phyloP scores from a whole-genome alignment of 1,140 invertebrate species.

The Micrasema longulum region DNA sequence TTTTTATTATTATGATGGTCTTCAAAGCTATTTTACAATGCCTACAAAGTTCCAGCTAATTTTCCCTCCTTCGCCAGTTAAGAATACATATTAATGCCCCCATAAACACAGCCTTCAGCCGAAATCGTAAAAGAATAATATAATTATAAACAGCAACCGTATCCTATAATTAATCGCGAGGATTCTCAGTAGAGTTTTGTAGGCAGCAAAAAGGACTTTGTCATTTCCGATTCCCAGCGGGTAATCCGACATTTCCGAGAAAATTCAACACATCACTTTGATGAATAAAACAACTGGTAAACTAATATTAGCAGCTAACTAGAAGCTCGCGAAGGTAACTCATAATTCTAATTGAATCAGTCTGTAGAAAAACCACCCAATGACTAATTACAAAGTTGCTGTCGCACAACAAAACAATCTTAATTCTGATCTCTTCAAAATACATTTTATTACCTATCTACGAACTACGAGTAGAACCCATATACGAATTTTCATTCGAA shows the following conservation, averaged over 20 bases:
- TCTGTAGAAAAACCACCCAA: too few species aligned
- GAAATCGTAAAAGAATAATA: not conserved
- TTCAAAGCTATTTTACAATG: too few species aligned
- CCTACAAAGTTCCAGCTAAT: too few species aligned
- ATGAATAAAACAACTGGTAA: not conserved
- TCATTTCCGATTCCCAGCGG: slow-evolving; percentile 14
- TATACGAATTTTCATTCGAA: too few species aligned
- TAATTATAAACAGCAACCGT: slow-evolving; percentile 16
- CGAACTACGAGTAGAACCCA: too few species aligned
- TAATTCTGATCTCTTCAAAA: too few species aligned
- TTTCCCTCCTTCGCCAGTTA: too few species aligned
- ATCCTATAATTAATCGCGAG: slow-evolving; percentile 31
- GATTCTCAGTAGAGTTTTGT: slow-evolving; percentile 21
- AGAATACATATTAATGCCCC: too few species aligned
- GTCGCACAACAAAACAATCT: too few species aligned
- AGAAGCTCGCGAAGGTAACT: not conserved
- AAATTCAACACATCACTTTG: not conserved
- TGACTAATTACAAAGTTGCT: too few species aligned
- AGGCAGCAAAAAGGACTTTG: slow-evolving; percentile 8
- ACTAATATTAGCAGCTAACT: not conserved
- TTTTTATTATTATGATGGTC: too few species aligned
- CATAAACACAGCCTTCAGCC: not conserved
- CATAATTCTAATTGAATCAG: slow-evolving; percentile 6
- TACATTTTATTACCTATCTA: too few species aligned
- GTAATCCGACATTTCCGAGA: slow-evolving; percentile 4